Base-by-base conservation (phyloP, 1,140 invertebrate species). In the Drosophila repletoides region DNA sequence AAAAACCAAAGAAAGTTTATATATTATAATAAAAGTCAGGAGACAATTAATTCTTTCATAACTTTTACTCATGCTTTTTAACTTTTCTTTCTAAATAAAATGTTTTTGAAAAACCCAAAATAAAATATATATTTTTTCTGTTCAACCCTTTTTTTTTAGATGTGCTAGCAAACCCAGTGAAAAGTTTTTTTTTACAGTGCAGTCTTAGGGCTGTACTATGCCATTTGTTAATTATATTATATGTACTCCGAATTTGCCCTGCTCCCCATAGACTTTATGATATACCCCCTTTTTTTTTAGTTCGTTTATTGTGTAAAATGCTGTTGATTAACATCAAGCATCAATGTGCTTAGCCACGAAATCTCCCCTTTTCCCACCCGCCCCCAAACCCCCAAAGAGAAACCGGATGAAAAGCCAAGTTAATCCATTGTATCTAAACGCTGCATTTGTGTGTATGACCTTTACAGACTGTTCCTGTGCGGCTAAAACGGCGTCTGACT, bases 401-500 rank as follows among this genome's bases (percentile, higher is more conserved):
- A 45, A 43, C 22, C 10, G n/a, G n/a, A n/a, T n/a, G n/a, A n/a
- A n/a, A n/a, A n/a, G n/a, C n/a, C n/a, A n/a, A n/a, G n/a, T n/a
- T n/a, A n/a, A n/a, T n/a, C n/a, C 43, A 4, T 28, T 69, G 51
- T 69, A 46, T 67, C 45, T 46, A 26, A 59, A 33, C 46, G n/a
- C 64, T 69, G 40, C 36, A 49, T 52, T 12, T 59, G 63, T 60
- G 45, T 66, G 56, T 53, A n/a, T 64, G 56, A 43, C 69, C 46
- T 72, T 89, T 90, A 52, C 84, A 95, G 95, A 94, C 89, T 95
- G 95, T 90, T 93, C 93, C 51, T 95, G 94, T 87, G 92, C 93
- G 70, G 93, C 93, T 38, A 93, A 94, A 89, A 94, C 93, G 87
- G 92, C 93, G 73, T 89, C 92, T 33, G 93, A 92, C 90, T 91